phyloP scores from a whole-genome alignment of 1,140 invertebrate genomes.

The Macrotrachela quadricornifera region DNA sequence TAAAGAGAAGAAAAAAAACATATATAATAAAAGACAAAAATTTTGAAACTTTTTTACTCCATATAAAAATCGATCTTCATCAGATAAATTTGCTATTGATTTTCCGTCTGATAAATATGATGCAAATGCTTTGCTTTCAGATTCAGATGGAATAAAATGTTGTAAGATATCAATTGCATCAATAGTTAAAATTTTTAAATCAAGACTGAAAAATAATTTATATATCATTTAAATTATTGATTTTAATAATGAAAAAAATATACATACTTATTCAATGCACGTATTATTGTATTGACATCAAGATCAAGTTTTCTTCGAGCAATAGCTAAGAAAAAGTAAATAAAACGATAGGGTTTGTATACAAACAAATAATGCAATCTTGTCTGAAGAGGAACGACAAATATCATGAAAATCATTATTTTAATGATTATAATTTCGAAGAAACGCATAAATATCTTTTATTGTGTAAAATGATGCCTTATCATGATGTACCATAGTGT shows the following conservation, averaged over 20 bases:
- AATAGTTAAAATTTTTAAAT: slow-evolving; percentile 71
- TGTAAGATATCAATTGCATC: slow-evolving; percentile 21
- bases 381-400: too few species aligned
- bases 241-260: neutral
- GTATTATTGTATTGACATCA: slow-evolving; percentile 68
- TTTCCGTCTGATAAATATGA: slow-evolving; percentile 76
- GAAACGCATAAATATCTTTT: too few species aligned
- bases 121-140: slow-evolving; percentile 55
- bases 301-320: slow-evolving; percentile 86
- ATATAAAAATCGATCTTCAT: slow-evolving; percentile 62
- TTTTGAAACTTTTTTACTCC: slow-evolving; percentile 66
- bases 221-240: neutral
- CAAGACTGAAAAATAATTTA: slow-evolving; percentile 41
- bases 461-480: too few species aligned
- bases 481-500: too few species aligned
- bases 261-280: slow-evolving; percentile 50
- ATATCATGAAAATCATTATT: too few species aligned
- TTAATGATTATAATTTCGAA: too few species aligned
- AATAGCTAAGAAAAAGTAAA: slow-evolving; percentile 48
- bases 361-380: too few species aligned
- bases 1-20: slow-evolving; percentile 49
- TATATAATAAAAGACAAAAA: slow-evolving; percentile 79
- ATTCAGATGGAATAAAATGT: slow-evolving; percentile 6
- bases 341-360: too few species aligned
- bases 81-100: slow-evolving; percentile 62